Conservation (phyloP, 2,113 vertebrate genomes). For the Pandion haliaetus region DNA sequence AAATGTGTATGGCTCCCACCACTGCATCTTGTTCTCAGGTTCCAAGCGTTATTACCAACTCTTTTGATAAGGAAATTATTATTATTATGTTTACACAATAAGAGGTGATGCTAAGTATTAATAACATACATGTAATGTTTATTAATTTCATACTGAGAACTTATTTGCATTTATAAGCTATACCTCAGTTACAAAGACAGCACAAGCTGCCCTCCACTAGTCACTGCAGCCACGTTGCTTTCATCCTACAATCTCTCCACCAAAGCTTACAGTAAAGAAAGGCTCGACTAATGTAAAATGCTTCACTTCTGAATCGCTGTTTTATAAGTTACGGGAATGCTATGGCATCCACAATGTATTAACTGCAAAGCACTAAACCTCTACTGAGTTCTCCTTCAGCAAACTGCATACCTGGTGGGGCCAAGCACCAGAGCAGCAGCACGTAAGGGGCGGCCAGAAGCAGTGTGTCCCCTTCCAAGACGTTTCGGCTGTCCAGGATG, state of each 20-base stretch:
- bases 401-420: not conserved
- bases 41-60: not conserved
- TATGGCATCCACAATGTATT: not conserved
- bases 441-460: not conserved
- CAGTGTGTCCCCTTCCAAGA: accelerated
- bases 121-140: not conserved
- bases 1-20: not conserved
- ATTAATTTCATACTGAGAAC: not conserved
- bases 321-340: not conserved
- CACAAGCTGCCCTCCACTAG: not conserved
- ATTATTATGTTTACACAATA: not conserved
- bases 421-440: not conserved
- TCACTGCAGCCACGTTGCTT: not conserved
- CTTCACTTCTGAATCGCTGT: not conserved
- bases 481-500: accelerated
- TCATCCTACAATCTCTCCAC: not conserved
- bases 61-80: not conserved
- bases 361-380: not conserved
- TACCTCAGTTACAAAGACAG: not conserved
- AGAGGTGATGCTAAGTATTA: not conserved
- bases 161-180: not conserved
- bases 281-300: not conserved
- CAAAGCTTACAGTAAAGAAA: not conserved
- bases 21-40: not conserved
- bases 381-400: not conserved